phyloP scores from a whole-genome alignment of 1,140 invertebrate species.

The Protaetia brevitarsis region DNA sequence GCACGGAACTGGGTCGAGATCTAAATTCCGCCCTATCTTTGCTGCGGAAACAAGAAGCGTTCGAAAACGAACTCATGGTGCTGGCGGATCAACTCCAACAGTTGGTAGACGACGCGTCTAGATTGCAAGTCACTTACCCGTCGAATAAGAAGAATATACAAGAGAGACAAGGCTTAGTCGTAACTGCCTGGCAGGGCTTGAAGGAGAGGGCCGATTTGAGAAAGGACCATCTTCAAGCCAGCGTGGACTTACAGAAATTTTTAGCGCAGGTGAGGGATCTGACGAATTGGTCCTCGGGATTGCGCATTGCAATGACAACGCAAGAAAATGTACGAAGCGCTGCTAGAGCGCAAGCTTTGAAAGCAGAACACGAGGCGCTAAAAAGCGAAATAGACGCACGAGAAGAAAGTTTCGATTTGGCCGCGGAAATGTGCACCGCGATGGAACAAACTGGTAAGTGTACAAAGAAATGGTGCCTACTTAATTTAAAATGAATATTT shows the following conservation, averaged over 20 bases:
- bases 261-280: constrained; percentile 78
- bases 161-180: constrained; percentile 67
- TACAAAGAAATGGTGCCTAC: background rate
- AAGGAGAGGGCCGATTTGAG: constrained; percentile 77
- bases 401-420: constrained; percentile 78
- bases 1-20: constrained; percentile 83
- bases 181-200: constrained; percentile 83
- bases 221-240: constrained; percentile 78
- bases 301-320: constrained; percentile 75
- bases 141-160: constrained; percentile 85
- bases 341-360: constrained; percentile 80
- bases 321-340: constrained; percentile 84
- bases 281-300: constrained; percentile 79
- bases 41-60: constrained; percentile 85
- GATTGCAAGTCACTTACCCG: constrained; percentile 85
- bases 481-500: background rate
- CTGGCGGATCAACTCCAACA: constrained; percentile 90
- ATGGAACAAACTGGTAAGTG: constrained; percentile 72
- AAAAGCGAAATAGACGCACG: constrained; percentile 93
- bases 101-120: constrained; percentile 85
- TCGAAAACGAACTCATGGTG: constrained; percentile 92
- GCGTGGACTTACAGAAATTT: constrained; percentile 88
- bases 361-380: constrained; percentile 86
- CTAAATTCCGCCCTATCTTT: constrained; percentile 82
- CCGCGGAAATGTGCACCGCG: constrained; percentile 75